Conservation (phyloP, 2,888 invertebrate genomes). For the Epistrophella euchroma region DNA sequence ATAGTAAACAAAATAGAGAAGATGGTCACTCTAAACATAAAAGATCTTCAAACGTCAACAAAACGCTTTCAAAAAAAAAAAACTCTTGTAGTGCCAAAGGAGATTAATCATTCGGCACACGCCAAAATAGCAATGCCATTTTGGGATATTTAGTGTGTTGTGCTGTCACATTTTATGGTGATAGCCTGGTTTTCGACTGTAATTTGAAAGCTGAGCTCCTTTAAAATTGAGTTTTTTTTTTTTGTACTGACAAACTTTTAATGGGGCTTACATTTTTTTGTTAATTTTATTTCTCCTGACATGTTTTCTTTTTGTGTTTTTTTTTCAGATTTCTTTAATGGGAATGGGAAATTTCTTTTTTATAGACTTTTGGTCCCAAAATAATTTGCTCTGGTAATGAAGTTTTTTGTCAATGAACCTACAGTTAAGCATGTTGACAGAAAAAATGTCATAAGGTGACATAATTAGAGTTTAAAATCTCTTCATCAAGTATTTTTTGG, state of each 20-base stretch:
- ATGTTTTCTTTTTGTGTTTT: conserved; percentile 19
- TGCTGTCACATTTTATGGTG: conserved; percentile 32
- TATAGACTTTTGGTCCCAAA: background rate
- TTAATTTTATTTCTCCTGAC: conserved; percentile 13
- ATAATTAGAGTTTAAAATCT: background rate
- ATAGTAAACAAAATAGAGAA: background rate
- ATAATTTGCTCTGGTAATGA: background rate
- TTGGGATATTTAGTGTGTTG: conserved; percentile 49
- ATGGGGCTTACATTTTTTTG: conserved; percentile 1
- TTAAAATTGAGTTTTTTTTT: conserved; percentile 5
- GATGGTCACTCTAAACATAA: background rate
- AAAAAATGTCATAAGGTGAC: background rate
- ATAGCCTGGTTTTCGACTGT: conserved; percentile 54
- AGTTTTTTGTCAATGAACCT: too few species aligned
- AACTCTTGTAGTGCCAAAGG: conserved; percentile 17
- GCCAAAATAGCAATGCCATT: conserved; percentile 56
- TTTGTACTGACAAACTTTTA: background rate
- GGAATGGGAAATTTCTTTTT: conserved; percentile 11
- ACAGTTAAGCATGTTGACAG: background rate
- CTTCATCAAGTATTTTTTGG: conserved; percentile 4
- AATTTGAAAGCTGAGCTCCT: conserved; percentile 36
- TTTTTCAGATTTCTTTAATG: conserved; percentile 16
- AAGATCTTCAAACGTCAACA: conserved; percentile 30
- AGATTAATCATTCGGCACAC: conserved; percentile 73
- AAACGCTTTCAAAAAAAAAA: background rate